phyloP scores from a whole-genome alignment of 2,888 invertebrate genomes.

The Fragum fragum region DNA sequence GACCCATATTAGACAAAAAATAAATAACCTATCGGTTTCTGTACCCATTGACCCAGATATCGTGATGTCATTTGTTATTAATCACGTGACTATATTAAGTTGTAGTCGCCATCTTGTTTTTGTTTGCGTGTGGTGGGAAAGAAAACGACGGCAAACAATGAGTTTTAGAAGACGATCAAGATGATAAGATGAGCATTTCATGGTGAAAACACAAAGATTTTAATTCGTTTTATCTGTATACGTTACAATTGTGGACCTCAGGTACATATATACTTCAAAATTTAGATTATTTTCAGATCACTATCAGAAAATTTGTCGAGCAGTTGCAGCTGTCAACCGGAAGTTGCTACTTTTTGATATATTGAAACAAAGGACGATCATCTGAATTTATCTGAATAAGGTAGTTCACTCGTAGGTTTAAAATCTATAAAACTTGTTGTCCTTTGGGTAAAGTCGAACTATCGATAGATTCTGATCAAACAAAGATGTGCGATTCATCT shows the following conservation, averaged over 20 bases:
- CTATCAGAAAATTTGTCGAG: neutral
- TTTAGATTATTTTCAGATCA: neutral
- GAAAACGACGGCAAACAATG: conserved; percentile 42
- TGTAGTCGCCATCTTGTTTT: conserved; percentile 67
- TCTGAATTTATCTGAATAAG: no score
- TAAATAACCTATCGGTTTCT: neutral
- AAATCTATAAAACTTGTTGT: no score
- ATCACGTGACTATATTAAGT: conserved; percentile 18
- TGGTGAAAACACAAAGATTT: conserved; percentile 9
- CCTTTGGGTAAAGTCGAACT: no score
- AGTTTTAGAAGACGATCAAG: conserved; percentile 18
- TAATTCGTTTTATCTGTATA: neutral
- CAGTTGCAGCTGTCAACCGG: conserved; percentile 50
- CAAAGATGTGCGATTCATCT: no score
- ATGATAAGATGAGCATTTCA: conserved; percentile 13
- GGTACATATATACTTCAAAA: neutral
- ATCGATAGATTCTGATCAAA: no score
- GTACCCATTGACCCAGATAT: conserved; percentile 22
- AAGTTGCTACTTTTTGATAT: conserved; percentile 59
- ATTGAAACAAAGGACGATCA: conserved; percentile 59
- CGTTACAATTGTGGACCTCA: conserved; percentile 5
- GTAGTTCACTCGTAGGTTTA: no score
- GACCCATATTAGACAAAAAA: no score
- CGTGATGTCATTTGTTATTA: conserved; percentile 34
- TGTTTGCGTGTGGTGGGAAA: conserved; percentile 52